Base-by-base conservation (phyloP, 2,113 vertebrate genomes). In the Struthio camelus region DNA sequence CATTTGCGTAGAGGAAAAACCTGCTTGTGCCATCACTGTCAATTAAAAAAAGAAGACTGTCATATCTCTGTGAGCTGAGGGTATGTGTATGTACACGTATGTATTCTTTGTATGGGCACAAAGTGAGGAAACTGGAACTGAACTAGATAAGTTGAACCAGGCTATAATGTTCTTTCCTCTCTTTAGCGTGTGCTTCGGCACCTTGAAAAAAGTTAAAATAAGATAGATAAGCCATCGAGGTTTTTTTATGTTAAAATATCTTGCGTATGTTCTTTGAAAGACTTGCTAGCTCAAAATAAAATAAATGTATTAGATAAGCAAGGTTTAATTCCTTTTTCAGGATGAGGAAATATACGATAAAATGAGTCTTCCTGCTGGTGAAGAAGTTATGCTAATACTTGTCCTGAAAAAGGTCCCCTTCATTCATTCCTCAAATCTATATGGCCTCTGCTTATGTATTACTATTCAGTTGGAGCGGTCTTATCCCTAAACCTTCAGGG, bases 1-100 rank as follows among this genome's bases (percentile, higher is more conserved):
- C 78, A 5, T 38, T 16, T 83, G 16, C 70, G 27, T 62, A 30
- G 34, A 1, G 46, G 28, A 32, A 38, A n/a, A 89, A 51, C 7
- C 11, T 28, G 36, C 2, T 1, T 61, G n/a, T 12, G 17, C 14
- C 4, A 12, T 48, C 2, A 0, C 11, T 78, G 27, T 71, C 36
- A 81, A 4, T 78, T 80, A 70, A 64, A 38, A 80, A 54, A 24
- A 58, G 59, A 61, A 84, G 16, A 4, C 12, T 79, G 8, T 76
- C 46, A 19, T 28, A 8, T 30, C 14, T 80, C 51, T 48, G 20
- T 54, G 69, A 59, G 80, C 15, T 91, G 54, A 64, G 65, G 13
- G 10, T 78, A 9, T 83, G 11, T 50, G 9, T 48, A 11, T 77
- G 15, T 80, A 42, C 5, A 5, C 50, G 12, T 3, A 6, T 19